Base-by-base conservation (phyloP, 2,888 invertebrate genomes). In the Gymnosoma rotundatum region DNA sequence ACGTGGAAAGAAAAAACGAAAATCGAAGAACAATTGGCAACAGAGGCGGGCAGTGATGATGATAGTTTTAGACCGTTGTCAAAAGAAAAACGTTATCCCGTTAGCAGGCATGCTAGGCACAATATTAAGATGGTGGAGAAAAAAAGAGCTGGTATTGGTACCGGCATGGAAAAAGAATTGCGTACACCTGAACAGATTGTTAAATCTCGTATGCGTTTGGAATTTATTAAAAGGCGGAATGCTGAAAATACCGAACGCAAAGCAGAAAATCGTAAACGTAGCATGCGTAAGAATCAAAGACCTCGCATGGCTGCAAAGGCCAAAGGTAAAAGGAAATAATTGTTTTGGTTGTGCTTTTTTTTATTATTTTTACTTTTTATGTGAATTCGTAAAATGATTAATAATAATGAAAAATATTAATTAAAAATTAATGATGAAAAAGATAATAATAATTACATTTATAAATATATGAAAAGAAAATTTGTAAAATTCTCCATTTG, bases 1-100 rank as follows among this genome's bases (percentile, higher is more conserved):
- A 95, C 95, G 75, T 98, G 98, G 98, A 95, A 96, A 88, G 95
- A 96, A 83, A 95, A 95, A 88, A 95, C 94, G 0, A 92, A 92
- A 87, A 90, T 92, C 72, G 92, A 92, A 82, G 92, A 92, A 25
- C 92, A 91, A 83, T 36, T 91, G 60, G 89, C 90, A 60, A 90
- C 89, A 36, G 91, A 92, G 67, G 89, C 88, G 5, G 91, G 88
- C 0, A 89, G 86, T 83, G 87, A 87, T 66, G 92, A 91, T 86
- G 89, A 89, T 0, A 87, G 85, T 32, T 86, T 88, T n/a, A 89
- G 89, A 70, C 89, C 90, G 0, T 73, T 90, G 21, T 89, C 90
- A 8, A 90, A 90, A 52, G 88, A 87, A 8, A 89, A 91, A 64
- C 89, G 91, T 2, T 91, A 92, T 88, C 91, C 92, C 88, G 93